phyloP scores from a whole-genome alignment of 2,113 vertebrate species.

The Pleuronectes platessa region DNA sequence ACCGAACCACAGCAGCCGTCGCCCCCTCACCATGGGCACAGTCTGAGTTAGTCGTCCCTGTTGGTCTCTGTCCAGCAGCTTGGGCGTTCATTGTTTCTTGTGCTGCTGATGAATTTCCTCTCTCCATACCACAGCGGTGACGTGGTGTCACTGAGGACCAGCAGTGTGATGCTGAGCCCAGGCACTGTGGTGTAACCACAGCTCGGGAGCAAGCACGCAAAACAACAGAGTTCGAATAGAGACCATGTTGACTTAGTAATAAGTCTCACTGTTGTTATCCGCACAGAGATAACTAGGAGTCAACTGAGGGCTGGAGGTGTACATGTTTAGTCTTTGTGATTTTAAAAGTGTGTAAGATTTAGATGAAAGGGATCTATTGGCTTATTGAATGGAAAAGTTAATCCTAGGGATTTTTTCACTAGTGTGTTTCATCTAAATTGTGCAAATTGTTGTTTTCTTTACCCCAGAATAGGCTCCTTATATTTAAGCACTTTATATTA shows the following conservation, averaged over 20 bases:
- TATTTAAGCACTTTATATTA: no score
- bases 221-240: neutral
- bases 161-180: conserved; percentile 21
- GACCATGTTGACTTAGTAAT: neutral
- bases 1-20: no score
- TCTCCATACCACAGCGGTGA: conserved; percentile 62
- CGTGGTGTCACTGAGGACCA: conserved; percentile 19
- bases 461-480: no score
- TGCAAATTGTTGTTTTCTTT: no score
- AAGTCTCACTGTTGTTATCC: neutral
- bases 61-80: conserved; percentile 22
- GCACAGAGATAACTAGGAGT: no score
- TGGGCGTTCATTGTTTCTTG: conserved; percentile 20
- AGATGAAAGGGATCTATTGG: no score
- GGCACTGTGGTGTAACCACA: neutral
- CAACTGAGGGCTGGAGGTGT: neutral
- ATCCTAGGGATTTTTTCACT: no score
- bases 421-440: no score
- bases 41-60: conserved; percentile 16
- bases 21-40: neutral
- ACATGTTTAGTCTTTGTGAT: neutral
- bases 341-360: no score
- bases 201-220: neutral
- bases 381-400: no score
- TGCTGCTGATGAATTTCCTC: conserved; percentile 40